These are phyloP conservation scores for Drosophila leontia DNA, from an alignment of 1,140 invertebrate species.

Conservation along the genomic window DNA sequence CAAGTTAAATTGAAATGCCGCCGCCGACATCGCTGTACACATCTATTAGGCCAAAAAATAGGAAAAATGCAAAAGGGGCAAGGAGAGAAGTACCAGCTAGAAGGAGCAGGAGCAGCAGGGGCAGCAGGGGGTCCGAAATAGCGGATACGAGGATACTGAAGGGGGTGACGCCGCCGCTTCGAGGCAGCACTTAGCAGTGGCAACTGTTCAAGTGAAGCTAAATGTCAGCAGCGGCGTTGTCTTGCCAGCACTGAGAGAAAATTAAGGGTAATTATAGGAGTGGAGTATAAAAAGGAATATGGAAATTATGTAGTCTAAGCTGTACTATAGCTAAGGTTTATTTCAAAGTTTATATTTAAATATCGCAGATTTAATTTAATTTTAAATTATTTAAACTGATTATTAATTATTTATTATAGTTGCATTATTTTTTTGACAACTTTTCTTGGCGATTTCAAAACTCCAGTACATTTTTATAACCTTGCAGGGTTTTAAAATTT, in stretches of 20 bases:
- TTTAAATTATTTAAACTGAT: too few species aligned
- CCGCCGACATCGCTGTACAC: slow-evolving; percentile 73
- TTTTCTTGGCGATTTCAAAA: too few species aligned
- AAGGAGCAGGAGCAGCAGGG: not conserved
- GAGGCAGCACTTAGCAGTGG: slow-evolving; percentile 58
- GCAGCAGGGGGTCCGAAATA: not conserved
- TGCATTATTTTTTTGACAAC: too few species aligned
- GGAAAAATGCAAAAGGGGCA: not conserved
- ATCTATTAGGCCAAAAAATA: slow-evolving; percentile 61
- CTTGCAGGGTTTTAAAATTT: too few species aligned
- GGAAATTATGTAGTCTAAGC: not conserved
- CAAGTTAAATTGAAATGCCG: slow-evolving; percentile 80
- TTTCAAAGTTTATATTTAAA: too few species aligned
- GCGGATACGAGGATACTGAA: not conserved
- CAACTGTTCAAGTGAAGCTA: slow-evolving; percentile 31
- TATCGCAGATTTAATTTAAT: too few species aligned
- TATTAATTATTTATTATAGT: too few species aligned
- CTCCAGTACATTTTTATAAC: too few species aligned
- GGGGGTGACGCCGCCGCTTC: slow-evolving; percentile 11
- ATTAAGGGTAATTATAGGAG: not conserved
- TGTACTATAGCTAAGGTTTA: not conserved
- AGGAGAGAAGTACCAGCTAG: not conserved
- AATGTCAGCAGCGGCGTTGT: slow-evolving; percentile 15
- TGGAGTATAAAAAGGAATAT: too few species aligned
- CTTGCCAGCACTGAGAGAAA: slow-evolving; percentile 2